A percentile compares a stretch with the other conserved stretches of the same genome.
Evolutionary conservation across 2,797 vertebrate species (phyloP).

Genomic region (Hybognathus amarus): DNA sequence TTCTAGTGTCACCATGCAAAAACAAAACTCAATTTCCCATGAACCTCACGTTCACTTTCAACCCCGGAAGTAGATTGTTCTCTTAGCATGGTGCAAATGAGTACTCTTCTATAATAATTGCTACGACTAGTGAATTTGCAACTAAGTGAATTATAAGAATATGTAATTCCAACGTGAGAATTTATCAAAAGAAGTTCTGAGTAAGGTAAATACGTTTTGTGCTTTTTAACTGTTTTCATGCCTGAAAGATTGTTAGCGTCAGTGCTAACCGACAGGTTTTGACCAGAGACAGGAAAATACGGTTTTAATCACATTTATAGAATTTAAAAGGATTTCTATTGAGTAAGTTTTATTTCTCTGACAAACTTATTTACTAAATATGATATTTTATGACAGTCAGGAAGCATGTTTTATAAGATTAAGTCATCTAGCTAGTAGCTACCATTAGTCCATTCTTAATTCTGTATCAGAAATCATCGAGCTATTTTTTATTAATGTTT

Average conservation of each 20-base stretch:
- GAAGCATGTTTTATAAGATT: background rate
- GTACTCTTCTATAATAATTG: background rate
- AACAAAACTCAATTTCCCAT: slow-evolving; percentile 24
- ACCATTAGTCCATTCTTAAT: background rate
- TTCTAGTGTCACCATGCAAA: background rate
- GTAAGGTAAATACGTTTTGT: slow-evolving; percentile 15
- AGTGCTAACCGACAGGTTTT: background rate
- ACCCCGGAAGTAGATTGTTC: slow-evolving; percentile 14
- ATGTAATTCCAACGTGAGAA: background rate
- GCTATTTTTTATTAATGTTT: background rate
- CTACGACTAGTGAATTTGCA: background rate
- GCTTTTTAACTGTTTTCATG: background rate
- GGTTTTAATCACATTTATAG: background rate
- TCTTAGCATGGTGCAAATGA: slow-evolving; percentile 10
- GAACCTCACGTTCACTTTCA: background rate
- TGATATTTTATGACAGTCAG: background rate
- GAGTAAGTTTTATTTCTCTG: background rate
- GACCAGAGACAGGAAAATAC: too few relatives aligned
- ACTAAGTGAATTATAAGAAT: background rate
- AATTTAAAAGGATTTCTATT: background rate
- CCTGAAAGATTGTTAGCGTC: background rate
- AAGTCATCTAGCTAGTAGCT: background rate
- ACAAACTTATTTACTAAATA: background rate
- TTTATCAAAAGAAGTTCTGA: background rate
- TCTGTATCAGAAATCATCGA: background rate